Percentiles rank a stretch among this genome's conserved stretches.
These are phyloP conservation scores for Acleris laterana DNA, from an alignment of 2,888 invertebrate species.

Conservation along the genomic window DNA sequence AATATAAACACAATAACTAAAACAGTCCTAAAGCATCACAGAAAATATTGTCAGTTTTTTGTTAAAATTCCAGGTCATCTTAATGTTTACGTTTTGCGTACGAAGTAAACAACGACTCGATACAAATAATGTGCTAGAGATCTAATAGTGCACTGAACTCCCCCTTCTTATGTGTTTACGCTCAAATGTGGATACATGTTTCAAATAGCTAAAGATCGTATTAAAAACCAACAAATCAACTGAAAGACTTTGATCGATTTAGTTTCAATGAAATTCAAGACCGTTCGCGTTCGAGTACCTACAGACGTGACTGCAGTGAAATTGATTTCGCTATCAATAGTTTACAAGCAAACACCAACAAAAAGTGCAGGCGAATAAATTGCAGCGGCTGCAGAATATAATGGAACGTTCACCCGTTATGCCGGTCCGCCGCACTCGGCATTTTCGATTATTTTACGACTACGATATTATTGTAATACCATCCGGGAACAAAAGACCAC, in stretches of 20 bases:
- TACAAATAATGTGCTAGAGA: too few species aligned
- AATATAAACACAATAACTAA: too few species aligned
- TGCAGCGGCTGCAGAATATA: constrained; percentile 59
- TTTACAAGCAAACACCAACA: constrained; percentile 59
- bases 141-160: too few species aligned
- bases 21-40: too few species aligned
- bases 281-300: not conserved
- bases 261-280: not conserved
- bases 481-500: constrained; percentile 15
- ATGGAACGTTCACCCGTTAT: constrained; percentile 62
- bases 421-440: constrained; percentile 50
- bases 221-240: too few species aligned
- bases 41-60: too few species aligned
- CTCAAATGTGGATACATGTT: too few species aligned
- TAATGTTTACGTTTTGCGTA: too few species aligned
- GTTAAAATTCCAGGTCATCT: too few species aligned
- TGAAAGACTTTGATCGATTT: not conserved
- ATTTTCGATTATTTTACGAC: constrained; percentile 53
- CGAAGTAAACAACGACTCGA: too few species aligned
- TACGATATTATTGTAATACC: constrained; percentile 33
- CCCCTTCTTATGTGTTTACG: too few species aligned
- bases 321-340: constrained; percentile 66
- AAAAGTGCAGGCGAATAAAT: constrained; percentile 67
- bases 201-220: too few species aligned
- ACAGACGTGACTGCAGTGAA: constrained; percentile 40